phyloP scores from a whole-genome alignment of 2,797 vertebrate species.

The Anguilla marmorata region DNA sequence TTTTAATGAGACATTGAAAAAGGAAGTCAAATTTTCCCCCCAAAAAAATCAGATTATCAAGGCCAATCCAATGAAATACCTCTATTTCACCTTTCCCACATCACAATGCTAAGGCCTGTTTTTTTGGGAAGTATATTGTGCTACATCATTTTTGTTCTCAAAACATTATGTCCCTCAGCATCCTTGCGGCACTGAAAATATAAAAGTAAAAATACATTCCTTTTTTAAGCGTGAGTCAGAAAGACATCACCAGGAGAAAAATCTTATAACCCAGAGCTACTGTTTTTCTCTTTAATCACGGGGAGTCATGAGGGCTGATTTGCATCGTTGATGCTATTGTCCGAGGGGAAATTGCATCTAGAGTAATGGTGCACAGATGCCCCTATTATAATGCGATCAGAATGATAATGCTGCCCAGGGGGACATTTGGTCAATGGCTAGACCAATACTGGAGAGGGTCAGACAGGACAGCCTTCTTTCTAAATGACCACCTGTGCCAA shows the following conservation, averaged over 20 bases:
- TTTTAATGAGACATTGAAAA: conserved; percentile 57
- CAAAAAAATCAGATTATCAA: conserved; percentile 42
- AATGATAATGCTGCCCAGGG: background rate
- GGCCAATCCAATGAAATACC: conserved; percentile 30
- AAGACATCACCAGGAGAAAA: conserved; percentile 25
- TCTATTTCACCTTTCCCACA: conserved; percentile 16
- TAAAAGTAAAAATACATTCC: background rate
- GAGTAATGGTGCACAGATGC: conserved; percentile 66
- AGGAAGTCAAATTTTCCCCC: conserved; percentile 51
- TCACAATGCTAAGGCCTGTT: background rate
- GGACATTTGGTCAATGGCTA: conserved; percentile 46
- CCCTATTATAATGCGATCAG: conserved; percentile 34
- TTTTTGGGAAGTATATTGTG: background rate
- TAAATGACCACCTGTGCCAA: conserved; percentile 48
- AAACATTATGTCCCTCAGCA: background rate
- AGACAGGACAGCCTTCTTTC: conserved; percentile 45
- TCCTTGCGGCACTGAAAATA: background rate
- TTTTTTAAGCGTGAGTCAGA: conserved; percentile 35
- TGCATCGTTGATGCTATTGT: conserved; percentile 60
- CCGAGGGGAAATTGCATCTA: conserved; percentile 48
- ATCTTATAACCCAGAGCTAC: conserved; percentile 38
- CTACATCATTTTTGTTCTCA: background rate
- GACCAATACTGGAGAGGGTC: conserved; percentile 40
- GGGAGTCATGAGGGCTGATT: conserved; percentile 51
- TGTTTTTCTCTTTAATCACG: conserved; percentile 38